phyloP scores from a whole-genome alignment of 2,888 invertebrate genomes.

The Synergus itoensis region DNA sequence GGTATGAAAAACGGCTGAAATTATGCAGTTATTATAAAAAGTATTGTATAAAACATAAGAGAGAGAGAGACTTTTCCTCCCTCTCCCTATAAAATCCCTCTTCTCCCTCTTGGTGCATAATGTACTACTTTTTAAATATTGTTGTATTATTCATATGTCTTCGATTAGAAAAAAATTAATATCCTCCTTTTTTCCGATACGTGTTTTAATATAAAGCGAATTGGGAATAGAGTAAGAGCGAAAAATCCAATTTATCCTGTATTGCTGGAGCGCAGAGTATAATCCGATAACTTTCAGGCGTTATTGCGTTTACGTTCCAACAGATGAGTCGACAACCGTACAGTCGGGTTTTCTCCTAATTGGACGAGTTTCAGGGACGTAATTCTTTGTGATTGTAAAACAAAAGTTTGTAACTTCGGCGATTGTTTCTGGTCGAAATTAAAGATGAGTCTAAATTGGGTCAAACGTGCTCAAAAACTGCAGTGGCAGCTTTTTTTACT shows the following conservation, averaged over 20 bases:
- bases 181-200: background rate
- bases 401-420: background rate
- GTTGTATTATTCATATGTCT: background rate
- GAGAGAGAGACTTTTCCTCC: too few relatives aligned
- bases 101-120: too few relatives aligned
- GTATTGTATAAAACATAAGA: too few relatives aligned
- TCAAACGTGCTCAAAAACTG: background rate
- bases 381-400: background rate
- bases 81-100: too few relatives aligned
- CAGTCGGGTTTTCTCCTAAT: background rate
- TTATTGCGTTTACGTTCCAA: slow-evolving; percentile 1
- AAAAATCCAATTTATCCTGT: background rate
- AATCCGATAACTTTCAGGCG: background rate
- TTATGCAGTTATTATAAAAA: too few relatives aligned
- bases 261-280: background rate
- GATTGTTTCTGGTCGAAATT: background rate
- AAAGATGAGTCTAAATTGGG: background rate
- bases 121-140: too few relatives aligned
- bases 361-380: background rate
- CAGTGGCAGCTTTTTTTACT: background rate
- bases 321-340: background rate
- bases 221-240: background rate
- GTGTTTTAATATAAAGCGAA: slow-evolving; percentile 7
- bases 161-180: background rate
- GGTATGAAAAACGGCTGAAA: too few relatives aligned